Evolutionary conservation across 2,888 invertebrate species (phyloP), one percentile per base, ranked within the genome.

Genomic region (Idaea biselata): DNA sequence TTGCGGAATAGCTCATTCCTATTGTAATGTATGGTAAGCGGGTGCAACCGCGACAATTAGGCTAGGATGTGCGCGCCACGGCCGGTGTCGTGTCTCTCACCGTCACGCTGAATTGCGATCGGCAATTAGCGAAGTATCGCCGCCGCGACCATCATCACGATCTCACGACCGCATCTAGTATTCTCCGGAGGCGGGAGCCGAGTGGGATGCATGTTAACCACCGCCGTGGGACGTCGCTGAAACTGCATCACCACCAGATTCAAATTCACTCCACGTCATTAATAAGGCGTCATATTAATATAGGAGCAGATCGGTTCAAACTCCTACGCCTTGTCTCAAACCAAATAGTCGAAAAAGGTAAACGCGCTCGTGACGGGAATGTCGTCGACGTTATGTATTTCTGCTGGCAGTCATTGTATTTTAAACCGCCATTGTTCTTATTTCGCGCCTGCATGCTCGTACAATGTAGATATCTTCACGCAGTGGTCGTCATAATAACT

Each of bases 341-440:
- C 86, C 84, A 88, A 88, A 87, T 85, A 88, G 86, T 87, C 88
- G 80, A 89, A 90, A 89, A 89, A 89, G 89, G 89, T 82, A 83
- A 83, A 80, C 83, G 80, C 83, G 80, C 77, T 90, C 91, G 91
- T 91, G 91, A 89, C 88, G 85, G 86, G 91, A 91, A 91, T 89
- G 87, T 87, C 82, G 85, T 85, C 77, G 82, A 76, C 77, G 84
- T 82, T 86, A 83, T 86, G 86, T 86, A 84, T 88, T 88, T 86
- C 81, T 83, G 88, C 73, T 80, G 83, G 84, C 85, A 85, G 86
- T 88, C 88, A 90, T 91, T 89, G 91, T 90, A 90, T 91, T 91
- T 80, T 90, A 90, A 90, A 89, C 84, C 86, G 81, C 90, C 82
- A 91, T 91, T 89, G 91, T 90, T 87, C 86, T 86, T 84, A 87